Evolutionary conservation across 2,888 invertebrate species (phyloP).

Genomic region (Sthenelais limicola): DNA sequence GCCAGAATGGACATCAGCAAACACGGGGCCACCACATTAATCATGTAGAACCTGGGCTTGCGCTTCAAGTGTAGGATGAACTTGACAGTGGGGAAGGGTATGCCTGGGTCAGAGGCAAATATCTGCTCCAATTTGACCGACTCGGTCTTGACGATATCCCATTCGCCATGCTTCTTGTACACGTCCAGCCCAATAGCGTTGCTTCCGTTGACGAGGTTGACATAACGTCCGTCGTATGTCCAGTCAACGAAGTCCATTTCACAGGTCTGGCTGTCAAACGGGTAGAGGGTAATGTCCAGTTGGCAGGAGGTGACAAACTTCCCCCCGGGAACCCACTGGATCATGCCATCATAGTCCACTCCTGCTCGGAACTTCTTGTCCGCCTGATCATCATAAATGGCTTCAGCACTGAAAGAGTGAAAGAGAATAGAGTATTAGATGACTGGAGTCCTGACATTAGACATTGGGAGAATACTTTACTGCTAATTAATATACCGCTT

Average conservation of each 20-base stretch:
- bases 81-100: slow-evolving; percentile 56
- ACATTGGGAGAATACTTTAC: no score
- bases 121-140: slow-evolving; percentile 50
- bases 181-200: slow-evolving; percentile 47
- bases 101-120: slow-evolving; percentile 53
- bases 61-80: slow-evolving; percentile 54
- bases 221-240: slow-evolving; percentile 55
- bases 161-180: slow-evolving; percentile 58
- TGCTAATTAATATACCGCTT: no score
- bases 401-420: slow-evolving; percentile 52
- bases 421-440: no score
- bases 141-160: slow-evolving; percentile 55
- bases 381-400: slow-evolving; percentile 55
- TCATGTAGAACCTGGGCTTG: slow-evolving; percentile 57
- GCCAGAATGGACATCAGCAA: slow-evolving; percentile 61
- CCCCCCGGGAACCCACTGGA: slow-evolving; percentile 60
- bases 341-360: slow-evolving; percentile 52
- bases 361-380: slow-evolving; percentile 56
- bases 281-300: slow-evolving; percentile 58
- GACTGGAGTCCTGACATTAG: no score
- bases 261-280: slow-evolving; percentile 57
- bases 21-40: slow-evolving; percentile 62
- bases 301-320: slow-evolving; percentile 57
- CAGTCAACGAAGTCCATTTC: slow-evolving; percentile 58
- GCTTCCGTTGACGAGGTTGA: slow-evolving; percentile 50